Evolutionary conservation across 1,140 invertebrate genomes (phyloP).

Genomic region (Hylaeus anthracinus): DNA sequence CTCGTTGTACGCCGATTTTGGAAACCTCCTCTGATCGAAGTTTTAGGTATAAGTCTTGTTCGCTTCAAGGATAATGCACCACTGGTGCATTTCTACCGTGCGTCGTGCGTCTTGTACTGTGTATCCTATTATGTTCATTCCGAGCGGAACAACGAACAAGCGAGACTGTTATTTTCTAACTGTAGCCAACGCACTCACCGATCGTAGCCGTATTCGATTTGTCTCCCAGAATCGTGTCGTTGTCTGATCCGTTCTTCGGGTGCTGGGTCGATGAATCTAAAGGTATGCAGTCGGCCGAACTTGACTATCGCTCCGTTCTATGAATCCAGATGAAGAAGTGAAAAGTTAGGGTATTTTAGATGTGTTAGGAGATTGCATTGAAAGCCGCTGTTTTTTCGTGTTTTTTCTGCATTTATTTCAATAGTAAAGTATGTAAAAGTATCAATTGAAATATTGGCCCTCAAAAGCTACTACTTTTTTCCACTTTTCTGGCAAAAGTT

Average conservation of each 20-base stretch:
- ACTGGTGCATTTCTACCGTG: background rate
- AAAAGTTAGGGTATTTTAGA: background rate
- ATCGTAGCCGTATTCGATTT: constrained; percentile 87
- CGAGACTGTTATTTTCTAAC: too few species aligned
- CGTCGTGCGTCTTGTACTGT: background rate
- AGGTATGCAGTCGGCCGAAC: constrained; percentile 95
- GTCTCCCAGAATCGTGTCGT: constrained; percentile 85
- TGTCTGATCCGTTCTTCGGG: constrained; percentile 90
- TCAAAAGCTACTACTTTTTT: too few species aligned
- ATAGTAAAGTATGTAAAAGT: too few species aligned
- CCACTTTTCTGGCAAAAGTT: too few species aligned
- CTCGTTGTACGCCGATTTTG: too few species aligned
- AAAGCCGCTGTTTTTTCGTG: too few species aligned
- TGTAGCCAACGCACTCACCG: constrained; percentile 81
- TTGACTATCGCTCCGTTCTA: constrained; percentile 93
- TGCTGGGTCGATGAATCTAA: constrained; percentile 95
- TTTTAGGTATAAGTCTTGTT: too few species aligned
- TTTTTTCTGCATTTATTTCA: too few species aligned
- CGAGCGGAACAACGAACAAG: background rate
- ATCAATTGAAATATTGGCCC: too few species aligned
- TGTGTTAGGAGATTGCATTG: too few species aligned
- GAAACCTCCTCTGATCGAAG: too few species aligned
- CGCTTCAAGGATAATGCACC: too few species aligned
- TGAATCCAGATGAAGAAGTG: constrained; percentile 48
- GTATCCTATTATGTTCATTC: background rate